Conservation (phyloP, 1,140 invertebrate species). For the Aphidius gifuensis region DNA sequence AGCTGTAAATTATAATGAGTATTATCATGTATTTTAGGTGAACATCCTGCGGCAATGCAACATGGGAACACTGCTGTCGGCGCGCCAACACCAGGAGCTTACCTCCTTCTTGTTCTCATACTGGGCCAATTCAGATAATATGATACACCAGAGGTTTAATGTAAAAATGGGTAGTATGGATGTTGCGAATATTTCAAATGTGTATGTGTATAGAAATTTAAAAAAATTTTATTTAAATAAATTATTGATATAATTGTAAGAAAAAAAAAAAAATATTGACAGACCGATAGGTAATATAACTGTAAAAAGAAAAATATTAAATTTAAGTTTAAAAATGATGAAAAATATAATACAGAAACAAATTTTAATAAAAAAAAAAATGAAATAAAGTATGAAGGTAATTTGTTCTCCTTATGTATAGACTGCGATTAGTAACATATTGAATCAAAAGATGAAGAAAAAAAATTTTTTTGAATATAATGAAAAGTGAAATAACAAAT, state of each 20-base stretch:
- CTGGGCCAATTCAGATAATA: slow-evolving; percentile 53
- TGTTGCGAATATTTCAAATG: neutral
- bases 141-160: slow-evolving; percentile 26
- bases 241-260: neutral
- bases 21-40: slow-evolving; percentile 61
- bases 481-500: no score
- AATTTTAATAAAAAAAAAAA: no score
- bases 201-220: slow-evolving; percentile 1
- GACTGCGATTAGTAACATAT: no score
- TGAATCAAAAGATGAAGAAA: no score
- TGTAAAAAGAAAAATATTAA: no score
- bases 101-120: slow-evolving; percentile 49
- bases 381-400: no score
- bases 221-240: neutral
- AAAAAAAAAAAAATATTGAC: slow-evolving; percentile 1
- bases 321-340: no score
- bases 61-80: slow-evolving; percentile 62
- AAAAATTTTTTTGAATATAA: no score
- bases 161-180: slow-evolving; percentile 5
- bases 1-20: slow-evolving; percentile 12
- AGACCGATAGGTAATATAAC: neutral
- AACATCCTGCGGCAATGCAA: slow-evolving; percentile 83
- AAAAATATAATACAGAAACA: no score
- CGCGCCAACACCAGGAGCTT: slow-evolving; percentile 48
- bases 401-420: no score